A percentile compares a stretch with the other conserved stretches of the same genome.
Conservation (phyloP, 2,797 vertebrate species). For the Cossypha dichroa region DNA sequence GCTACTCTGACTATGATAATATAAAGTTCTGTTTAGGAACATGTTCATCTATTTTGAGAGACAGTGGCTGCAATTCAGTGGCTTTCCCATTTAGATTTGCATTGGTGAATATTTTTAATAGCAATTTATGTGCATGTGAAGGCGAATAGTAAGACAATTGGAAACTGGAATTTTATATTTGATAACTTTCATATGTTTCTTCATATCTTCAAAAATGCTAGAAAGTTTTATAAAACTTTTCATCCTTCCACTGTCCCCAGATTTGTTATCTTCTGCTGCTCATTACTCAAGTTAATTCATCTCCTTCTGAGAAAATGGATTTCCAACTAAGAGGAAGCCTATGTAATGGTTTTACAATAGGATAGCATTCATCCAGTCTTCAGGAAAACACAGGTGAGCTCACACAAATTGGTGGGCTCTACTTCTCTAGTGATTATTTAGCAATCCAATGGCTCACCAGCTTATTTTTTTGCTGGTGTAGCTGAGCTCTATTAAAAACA, state of each 20-base stretch:
- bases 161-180: neutral
- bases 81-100: neutral
- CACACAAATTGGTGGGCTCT: neutral
- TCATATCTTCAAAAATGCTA: neutral
- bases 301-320: neutral
- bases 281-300: neutral
- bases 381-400: neutral
- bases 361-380: neutral
- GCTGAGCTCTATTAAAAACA: neutral
- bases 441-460: neutral
- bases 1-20: neutral
- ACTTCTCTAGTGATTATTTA: neutral
- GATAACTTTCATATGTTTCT: neutral
- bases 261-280: neutral
- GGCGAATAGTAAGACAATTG: neutral
- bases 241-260: fast-evolving
- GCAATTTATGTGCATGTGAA: neutral
- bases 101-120: neutral
- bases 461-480: neutral
- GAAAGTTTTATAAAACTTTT: neutral
- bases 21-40: neutral
- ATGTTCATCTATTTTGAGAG: neutral
- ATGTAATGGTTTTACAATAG: neutral
- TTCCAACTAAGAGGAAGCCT: neutral
- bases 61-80: neutral